Percentiles rank a stretch among this genome's conserved stretches.
Evolutionary conservation across 2,888 invertebrate species (phyloP).

Genomic region (Cyaniris semiargus): DNA sequence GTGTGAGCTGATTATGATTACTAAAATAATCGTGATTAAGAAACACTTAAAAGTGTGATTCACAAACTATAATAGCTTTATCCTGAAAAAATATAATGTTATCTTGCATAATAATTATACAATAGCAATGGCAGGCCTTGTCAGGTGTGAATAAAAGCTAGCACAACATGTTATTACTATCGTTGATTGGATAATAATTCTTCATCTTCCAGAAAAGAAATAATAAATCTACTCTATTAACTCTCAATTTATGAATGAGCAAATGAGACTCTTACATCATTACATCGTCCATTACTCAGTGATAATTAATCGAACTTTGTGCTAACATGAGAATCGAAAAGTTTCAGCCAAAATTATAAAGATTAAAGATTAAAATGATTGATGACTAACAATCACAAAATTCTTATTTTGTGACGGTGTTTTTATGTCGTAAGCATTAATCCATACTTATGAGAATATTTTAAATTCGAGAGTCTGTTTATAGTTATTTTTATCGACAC

Average conservation of each 20-base stretch:
- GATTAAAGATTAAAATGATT: constrained; percentile 7
- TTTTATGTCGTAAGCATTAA: neutral
- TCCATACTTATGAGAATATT: too few relatives aligned
- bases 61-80: too few relatives aligned
- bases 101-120: too few relatives aligned
- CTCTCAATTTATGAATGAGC: neutral
- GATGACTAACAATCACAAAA: neutral
- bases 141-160: too few relatives aligned
- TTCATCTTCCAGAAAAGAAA: neutral
- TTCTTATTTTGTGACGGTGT: neutral
- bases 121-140: too few relatives aligned
- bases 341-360: neutral
- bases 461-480: too few relatives aligned
- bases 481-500: too few relatives aligned
- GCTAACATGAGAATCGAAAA: neutral
- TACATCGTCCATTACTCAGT: neutral
- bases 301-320: constrained; percentile 7
- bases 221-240: neutral
- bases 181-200: neutral
- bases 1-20: too few relatives aligned
- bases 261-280: neutral
- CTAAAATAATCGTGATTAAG: too few relatives aligned
- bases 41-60: too few relatives aligned
- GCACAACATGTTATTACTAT: too few relatives aligned
- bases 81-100: too few relatives aligned